Evolutionary conservation across 2,888 invertebrate genomes (phyloP).

Genomic region (Saturnia japonica): DNA sequence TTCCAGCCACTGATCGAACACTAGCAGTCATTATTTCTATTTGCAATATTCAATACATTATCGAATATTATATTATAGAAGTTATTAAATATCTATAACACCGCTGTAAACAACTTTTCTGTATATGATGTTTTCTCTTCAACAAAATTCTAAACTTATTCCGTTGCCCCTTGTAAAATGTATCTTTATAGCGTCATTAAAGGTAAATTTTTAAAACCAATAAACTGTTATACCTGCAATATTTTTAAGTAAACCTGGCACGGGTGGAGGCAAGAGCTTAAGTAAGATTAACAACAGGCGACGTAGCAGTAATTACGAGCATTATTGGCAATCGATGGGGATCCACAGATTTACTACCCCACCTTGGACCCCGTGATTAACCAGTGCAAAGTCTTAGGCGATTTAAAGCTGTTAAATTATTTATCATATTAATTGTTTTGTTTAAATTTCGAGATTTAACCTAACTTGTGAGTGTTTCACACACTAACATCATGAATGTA

Average conservation of each 20-base stretch:
- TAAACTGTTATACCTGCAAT: conserved; percentile 29
- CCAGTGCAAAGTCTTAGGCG: conserved; percentile 22
- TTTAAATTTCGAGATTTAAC: neutral
- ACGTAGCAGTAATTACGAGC: conserved; percentile 69
- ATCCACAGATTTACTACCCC: conserved; percentile 63
- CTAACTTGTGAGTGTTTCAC: neutral
- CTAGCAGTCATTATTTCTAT: neutral
- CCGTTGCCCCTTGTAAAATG: neutral
- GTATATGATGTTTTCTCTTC: neutral
- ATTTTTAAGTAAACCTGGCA: conserved; percentile 67
- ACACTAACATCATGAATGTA: neutral
- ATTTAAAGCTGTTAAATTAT: conserved; percentile 22
- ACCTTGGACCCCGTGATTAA: conserved; percentile 22
- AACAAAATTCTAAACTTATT: neutral
- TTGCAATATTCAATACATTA: neutral
- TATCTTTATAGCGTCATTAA: neutral
- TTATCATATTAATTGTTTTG: conserved; percentile 20
- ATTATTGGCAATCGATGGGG: conserved; percentile 74
- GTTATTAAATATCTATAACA: no score
- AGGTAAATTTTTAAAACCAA: conserved; percentile 6
- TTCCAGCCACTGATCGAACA: no score
- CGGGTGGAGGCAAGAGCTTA: conserved; percentile 44
- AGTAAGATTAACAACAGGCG: conserved; percentile 54
- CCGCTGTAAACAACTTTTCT: neutral
- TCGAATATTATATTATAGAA: no score